Conservation (phyloP, 2,888 invertebrate genomes). For the Sisyra nigra region DNA sequence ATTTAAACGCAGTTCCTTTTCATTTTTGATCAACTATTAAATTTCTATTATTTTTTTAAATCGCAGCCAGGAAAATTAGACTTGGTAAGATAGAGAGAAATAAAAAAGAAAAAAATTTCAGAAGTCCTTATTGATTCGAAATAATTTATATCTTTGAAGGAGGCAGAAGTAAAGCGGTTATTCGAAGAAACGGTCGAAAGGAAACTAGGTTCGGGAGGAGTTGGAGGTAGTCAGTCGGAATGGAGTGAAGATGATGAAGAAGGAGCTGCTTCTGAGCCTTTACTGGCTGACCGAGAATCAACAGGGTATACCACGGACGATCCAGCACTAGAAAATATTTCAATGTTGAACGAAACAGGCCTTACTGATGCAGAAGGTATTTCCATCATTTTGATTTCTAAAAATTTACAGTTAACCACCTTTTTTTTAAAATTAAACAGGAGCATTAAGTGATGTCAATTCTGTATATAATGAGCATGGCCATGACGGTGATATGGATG, state of each 20-base stretch:
- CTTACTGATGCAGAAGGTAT: constrained; percentile 70
- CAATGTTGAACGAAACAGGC: constrained; percentile 71
- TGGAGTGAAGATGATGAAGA: constrained; percentile 57
- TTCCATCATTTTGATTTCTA: constrained; percentile 3
- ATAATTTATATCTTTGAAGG: constrained; percentile 20
- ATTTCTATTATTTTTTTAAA: constrained; percentile 10
- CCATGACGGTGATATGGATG: constrained; percentile 37
- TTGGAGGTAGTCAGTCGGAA: constrained; percentile 61
- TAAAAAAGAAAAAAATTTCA: constrained; percentile 31
- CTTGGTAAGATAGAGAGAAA: constrained; percentile 33
- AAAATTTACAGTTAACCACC: background rate
- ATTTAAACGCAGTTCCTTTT: background rate
- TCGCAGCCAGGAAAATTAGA: constrained; percentile 25
- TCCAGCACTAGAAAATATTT: constrained; percentile 70
- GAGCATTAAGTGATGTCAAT: constrained; percentile 74
- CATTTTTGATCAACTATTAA: background rate
- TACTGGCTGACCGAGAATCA: constrained; percentile 39
- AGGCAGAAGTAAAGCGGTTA: constrained; percentile 31
- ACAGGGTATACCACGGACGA: constrained; percentile 80
- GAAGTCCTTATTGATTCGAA: constrained; percentile 24
- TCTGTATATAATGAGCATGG: constrained; percentile 54
- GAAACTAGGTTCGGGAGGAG: constrained; percentile 23
- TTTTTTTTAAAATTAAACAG: constrained; percentile 19
- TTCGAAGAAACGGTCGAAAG: constrained; percentile 29
- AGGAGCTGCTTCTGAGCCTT: constrained; percentile 42